Conservation (phyloP, 1,140 invertebrate species). For the Physella acuta region DNA sequence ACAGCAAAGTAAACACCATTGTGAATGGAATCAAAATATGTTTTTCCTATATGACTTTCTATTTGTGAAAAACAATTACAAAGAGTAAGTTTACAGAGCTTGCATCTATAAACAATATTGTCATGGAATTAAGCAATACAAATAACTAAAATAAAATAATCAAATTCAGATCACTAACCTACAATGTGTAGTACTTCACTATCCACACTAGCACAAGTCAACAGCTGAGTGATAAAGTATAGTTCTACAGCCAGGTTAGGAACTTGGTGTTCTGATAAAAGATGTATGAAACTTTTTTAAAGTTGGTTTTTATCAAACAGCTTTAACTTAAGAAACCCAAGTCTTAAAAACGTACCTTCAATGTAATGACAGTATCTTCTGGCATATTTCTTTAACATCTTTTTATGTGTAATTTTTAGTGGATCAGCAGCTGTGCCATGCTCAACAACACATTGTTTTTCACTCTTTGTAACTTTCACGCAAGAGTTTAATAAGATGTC, state of each 20-base stretch:
- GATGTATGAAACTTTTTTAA: too few species aligned
- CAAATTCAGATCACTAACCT: conserved; percentile 12
- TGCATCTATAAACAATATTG: not conserved
- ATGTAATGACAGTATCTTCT: conserved; percentile 15
- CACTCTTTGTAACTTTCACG: not conserved
- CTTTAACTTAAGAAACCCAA: not conserved
- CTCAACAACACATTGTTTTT: not conserved
- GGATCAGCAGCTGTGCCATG: not conserved
- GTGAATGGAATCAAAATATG: conserved; percentile 18
- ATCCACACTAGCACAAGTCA: conserved; percentile 17
- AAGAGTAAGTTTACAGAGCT: not conserved
- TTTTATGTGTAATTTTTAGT: conserved; percentile 10
- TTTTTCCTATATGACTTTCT: conserved; percentile 2
- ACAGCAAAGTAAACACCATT: conserved; percentile 28
- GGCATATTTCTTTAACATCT: conserved; percentile 4
- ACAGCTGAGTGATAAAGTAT: conserved; percentile 19
- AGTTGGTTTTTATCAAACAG: not conserved
- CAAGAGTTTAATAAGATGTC: not conserved
- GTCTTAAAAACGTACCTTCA: conserved; percentile 10
- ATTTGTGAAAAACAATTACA: not conserved
- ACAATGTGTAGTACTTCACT: not conserved
- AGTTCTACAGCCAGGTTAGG: conserved; percentile 19
- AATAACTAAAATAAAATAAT: too few species aligned
- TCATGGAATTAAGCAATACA: too few species aligned
- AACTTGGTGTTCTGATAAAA: conserved; percentile 19